Conservation (phyloP, 1,140 invertebrate species). For the Dryas iulia region DNA sequence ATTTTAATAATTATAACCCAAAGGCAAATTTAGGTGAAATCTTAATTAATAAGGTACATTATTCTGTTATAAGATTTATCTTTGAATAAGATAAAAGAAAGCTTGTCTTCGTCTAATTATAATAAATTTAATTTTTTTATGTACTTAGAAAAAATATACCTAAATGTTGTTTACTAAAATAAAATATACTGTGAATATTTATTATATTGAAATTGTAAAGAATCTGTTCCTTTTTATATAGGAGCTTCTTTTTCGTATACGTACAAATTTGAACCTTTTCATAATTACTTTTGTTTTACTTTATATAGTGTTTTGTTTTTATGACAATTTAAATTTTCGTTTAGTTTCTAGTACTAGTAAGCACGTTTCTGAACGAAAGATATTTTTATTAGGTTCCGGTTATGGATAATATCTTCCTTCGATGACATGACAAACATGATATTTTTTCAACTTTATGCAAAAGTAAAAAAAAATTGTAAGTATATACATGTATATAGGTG, state of each 20-base stretch:
- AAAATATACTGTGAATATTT: background rate
- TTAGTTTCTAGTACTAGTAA: too few relatives aligned
- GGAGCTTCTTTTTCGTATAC: background rate
- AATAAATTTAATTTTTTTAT: background rate
- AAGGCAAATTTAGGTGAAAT: constrained; percentile 20
- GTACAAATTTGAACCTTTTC: too few relatives aligned
- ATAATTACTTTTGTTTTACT: too few relatives aligned
- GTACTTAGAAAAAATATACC: background rate
- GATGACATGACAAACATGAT: too few relatives aligned
- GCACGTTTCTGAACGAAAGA: too few relatives aligned
- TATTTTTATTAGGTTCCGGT: too few relatives aligned
- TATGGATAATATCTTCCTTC: too few relatives aligned
- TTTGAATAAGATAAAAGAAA: constrained; percentile 15
- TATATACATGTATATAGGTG: too few relatives aligned
- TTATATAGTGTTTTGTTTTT: too few relatives aligned
- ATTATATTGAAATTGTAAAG: background rate
- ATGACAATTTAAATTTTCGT: too few relatives aligned
- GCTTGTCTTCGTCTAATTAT: constrained; percentile 1
- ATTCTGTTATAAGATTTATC: background rate
- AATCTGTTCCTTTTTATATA: background rate
- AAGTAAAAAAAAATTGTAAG: too few relatives aligned
- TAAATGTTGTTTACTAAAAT: background rate
- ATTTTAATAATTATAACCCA: constrained; percentile 31
- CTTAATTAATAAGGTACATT: constrained; percentile 16
- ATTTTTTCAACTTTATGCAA: too few relatives aligned